phyloP scores from a whole-genome alignment of 2,888 invertebrate genomes.

The Melinaea marsaeus region DNA sequence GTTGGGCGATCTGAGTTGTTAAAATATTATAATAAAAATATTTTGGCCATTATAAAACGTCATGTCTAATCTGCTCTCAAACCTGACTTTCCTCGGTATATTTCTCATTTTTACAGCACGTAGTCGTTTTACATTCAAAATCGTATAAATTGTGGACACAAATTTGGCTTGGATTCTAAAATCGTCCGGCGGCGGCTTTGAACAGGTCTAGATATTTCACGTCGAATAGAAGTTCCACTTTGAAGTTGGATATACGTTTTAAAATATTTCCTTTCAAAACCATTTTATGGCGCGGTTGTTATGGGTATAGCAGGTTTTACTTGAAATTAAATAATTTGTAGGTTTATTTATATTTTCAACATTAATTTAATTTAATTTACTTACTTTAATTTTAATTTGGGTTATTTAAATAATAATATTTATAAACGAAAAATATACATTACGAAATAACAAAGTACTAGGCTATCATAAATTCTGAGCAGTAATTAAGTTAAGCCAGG shows the following conservation, averaged over 20 bases:
- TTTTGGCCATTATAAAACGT: slow-evolving; percentile 4
- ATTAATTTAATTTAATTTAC: no score
- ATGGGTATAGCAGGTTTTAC: background rate
- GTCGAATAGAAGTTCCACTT: slow-evolving; percentile 10
- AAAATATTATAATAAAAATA: no score
- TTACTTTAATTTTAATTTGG: no score
- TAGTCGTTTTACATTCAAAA: slow-evolving; percentile 19
- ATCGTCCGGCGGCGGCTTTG: slow-evolving; percentile 8
- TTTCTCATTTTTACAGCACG: slow-evolving; percentile 10
- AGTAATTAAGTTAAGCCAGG: slow-evolving; percentile 7
- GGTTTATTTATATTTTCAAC: background rate
- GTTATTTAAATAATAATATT: no score
- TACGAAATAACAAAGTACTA: background rate
- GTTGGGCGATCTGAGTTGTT: no score
- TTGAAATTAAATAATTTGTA: slow-evolving; percentile 5
- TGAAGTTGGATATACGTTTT: slow-evolving; percentile 13
- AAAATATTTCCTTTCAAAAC: slow-evolving; percentile 12
- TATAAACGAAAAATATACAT: background rate
- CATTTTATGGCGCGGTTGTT: background rate
- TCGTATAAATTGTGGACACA: slow-evolving; percentile 25
- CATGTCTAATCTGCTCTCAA: background rate
- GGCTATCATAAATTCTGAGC: slow-evolving; percentile 5
- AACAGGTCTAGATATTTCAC: slow-evolving; percentile 18
- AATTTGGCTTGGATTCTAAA: slow-evolving; percentile 15
- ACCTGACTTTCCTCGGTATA: no score